phyloP scores from a whole-genome alignment of 2,888 invertebrate genomes.

The Acrobasis repandana region DNA sequence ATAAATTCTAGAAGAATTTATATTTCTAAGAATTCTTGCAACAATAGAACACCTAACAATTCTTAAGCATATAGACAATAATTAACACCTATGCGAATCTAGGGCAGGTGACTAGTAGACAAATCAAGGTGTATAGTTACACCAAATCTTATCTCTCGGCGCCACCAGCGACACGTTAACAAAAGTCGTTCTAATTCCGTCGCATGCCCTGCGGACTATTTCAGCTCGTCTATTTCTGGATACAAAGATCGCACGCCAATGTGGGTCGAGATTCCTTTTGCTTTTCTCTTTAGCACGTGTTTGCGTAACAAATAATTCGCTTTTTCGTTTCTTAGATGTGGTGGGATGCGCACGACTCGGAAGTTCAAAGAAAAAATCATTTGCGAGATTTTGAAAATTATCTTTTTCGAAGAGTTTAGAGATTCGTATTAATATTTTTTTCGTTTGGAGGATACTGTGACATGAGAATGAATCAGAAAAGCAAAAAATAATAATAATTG shows the following conservation, averaged over 20 bases:
- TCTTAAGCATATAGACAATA: no score
- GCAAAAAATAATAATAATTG: not conserved
- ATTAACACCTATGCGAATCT: not conserved
- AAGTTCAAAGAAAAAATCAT: not conserved
- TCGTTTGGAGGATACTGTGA: not conserved
- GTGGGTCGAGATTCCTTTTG: slow-evolving; percentile 40
- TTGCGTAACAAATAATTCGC: slow-evolving; percentile 30
- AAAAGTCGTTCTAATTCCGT: slow-evolving; percentile 35
- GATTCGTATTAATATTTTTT: not conserved
- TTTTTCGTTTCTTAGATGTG: slow-evolving; percentile 16
- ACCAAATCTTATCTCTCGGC: slow-evolving; percentile 26
- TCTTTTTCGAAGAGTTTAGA: not conserved
- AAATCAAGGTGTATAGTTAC: slow-evolving; percentile 7
- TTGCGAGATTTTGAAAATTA: not conserved
- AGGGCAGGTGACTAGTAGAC: not conserved
- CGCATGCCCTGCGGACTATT: slow-evolving; percentile 39
- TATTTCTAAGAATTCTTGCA: no score
- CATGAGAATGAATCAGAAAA: not conserved
- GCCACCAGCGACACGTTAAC: slow-evolving; percentile 33
- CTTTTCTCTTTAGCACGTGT: slow-evolving; percentile 30
- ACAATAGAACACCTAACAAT: no score
- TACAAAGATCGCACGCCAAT: slow-evolving; percentile 31
- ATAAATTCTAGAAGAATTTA: no score
- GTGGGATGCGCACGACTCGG: slow-evolving; percentile 14
- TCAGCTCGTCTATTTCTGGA: slow-evolving; percentile 35